Evolutionary conservation across 2,888 invertebrate genomes (phyloP), one percentile per base, ranked within the genome.

Genomic region (Yponomeuta sedellus): DNA sequence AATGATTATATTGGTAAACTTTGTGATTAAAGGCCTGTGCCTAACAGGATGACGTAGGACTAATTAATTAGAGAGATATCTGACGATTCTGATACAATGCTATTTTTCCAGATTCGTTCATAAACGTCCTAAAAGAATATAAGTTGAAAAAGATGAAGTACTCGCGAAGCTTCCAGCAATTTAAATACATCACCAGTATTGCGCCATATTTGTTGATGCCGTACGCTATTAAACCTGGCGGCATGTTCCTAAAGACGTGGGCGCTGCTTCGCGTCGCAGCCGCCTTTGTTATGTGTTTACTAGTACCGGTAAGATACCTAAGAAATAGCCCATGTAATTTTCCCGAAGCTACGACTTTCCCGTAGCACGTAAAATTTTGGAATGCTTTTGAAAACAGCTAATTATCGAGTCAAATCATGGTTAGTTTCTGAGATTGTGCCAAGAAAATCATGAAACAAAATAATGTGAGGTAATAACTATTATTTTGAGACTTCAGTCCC

Each of bases 241-340:
- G 91, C 10, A 72, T 82, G 71, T 89, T 90, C 70, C 72, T 91
- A 34, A 83, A 83, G 73, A 75, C 71, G 57, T 91, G 90, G 90
- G 81, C 85, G 2, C 70, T 81, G 28, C 68, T 87, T 19, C 75
- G 90, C 67, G 76, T 88, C 64, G 66, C 73, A 8, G 69, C 79
- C 4, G 87, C 88, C 11, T 86, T 85, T 72, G 66, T 81, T 52
- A 70, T 88, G 25, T 85, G 86, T 71, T 70, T 90, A 64, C 68
- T 88, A 12, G 81, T 88, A 71, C 90, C 90, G 64, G 90, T 91
- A 78, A 79, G 80, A 70, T 65, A 34, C 34, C 34, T 34, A 34
- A 8, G 3, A 34, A 34, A 34, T 8, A 34, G 6, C 34, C 34
- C 5, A 34, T 34, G 34, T 34, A 34, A 34, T 34, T 34, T 34